These are phyloP conservation scores for Onthophagus taurus DNA, from an alignment of 1,140 invertebrate genomes.

Conservation along the genomic window DNA sequence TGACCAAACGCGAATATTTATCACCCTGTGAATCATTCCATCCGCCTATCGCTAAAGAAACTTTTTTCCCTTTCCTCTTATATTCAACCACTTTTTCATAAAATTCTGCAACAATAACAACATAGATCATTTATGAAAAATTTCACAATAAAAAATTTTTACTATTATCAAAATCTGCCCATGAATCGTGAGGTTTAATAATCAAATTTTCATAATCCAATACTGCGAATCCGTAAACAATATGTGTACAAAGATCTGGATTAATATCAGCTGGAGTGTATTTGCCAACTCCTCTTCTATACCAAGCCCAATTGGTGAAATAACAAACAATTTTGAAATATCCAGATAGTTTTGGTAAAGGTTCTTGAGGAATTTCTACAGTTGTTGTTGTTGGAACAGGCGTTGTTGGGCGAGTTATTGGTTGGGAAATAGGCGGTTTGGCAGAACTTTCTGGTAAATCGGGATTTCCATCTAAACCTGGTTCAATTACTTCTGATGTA, in stretches of 20 bases:
- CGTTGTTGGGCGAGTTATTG: slow-evolving; percentile 7
- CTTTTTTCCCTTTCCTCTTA: slow-evolving; percentile 72
- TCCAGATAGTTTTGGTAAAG: slow-evolving; percentile 29
- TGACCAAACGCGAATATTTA: slow-evolving; percentile 75
- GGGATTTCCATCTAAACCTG: slow-evolving; percentile 15
- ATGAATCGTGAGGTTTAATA: slow-evolving; percentile 76
- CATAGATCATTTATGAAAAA: too few relatives aligned
- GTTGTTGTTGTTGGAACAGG: slow-evolving; percentile 25
- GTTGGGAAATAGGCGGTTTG: not conserved
- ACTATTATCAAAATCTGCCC: slow-evolving; percentile 83
- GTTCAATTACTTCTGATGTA: too few relatives aligned
- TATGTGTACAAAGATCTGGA: slow-evolving; percentile 77
- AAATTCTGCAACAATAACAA: slow-evolving; percentile 55
- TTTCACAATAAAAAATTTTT: slow-evolving; percentile 35
- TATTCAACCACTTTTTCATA: slow-evolving; percentile 71
- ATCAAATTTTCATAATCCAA: slow-evolving; percentile 66
- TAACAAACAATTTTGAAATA: slow-evolving; percentile 77
- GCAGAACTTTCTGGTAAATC: too few relatives aligned
- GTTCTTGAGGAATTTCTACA: slow-evolving; percentile 21
- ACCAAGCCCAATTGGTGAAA: slow-evolving; percentile 93
- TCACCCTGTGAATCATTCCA: slow-evolving; percentile 84
- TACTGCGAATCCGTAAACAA: slow-evolving; percentile 87
- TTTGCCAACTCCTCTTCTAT: slow-evolving; percentile 68
- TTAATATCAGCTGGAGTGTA: slow-evolving; percentile 80
- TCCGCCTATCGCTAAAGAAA: slow-evolving; percentile 73